phyloP scores from a whole-genome alignment of 2,113 vertebrate genomes.

The Labrus mixtus region DNA sequence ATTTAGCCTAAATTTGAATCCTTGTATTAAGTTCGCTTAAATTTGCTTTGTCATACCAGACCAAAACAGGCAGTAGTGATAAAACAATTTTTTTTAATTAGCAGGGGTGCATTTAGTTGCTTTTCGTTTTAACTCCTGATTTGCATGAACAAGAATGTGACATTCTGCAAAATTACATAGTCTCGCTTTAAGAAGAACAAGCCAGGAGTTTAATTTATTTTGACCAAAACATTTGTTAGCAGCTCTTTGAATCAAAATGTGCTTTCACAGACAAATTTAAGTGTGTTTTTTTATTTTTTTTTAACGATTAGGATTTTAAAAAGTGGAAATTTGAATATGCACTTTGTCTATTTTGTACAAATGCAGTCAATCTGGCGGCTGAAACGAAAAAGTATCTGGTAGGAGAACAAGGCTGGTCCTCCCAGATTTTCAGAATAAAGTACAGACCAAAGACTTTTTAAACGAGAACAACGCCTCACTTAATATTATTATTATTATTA shows the following conservation, averaged over 20 bases:
- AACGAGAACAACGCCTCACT: slow-evolving; percentile 48
- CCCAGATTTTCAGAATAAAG: slow-evolving; percentile 45
- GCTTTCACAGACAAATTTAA: slow-evolving; percentile 15
- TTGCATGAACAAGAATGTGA: not conserved
- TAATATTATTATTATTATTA: slow-evolving; percentile 23
- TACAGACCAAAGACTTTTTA: slow-evolving; percentile 79
- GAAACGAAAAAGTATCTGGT: slow-evolving; percentile 21
- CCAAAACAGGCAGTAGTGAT: no score
- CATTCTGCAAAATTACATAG: slow-evolving; percentile 26
- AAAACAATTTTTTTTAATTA: no score
- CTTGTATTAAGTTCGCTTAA: no score
- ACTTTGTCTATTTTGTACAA: slow-evolving; percentile 33
- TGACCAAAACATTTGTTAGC: slow-evolving; percentile 31
- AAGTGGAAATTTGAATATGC: slow-evolving; percentile 6
- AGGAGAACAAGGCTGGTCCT: slow-evolving; percentile 20
- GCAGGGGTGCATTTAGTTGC: no score
- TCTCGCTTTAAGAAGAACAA: slow-evolving; percentile 41
- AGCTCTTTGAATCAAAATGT: slow-evolving; percentile 22
- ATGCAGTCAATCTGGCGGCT: slow-evolving; percentile 33
- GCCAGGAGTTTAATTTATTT: slow-evolving; percentile 46
- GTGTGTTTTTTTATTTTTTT: slow-evolving; percentile 9
- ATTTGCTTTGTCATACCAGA: no score
- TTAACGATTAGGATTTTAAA: slow-evolving; percentile 19
- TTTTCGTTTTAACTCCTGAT: not conserved
- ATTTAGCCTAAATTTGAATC: no score